phyloP scores from a whole-genome alignment of 1,140 invertebrate species.

The Leucophenga varia region DNA sequence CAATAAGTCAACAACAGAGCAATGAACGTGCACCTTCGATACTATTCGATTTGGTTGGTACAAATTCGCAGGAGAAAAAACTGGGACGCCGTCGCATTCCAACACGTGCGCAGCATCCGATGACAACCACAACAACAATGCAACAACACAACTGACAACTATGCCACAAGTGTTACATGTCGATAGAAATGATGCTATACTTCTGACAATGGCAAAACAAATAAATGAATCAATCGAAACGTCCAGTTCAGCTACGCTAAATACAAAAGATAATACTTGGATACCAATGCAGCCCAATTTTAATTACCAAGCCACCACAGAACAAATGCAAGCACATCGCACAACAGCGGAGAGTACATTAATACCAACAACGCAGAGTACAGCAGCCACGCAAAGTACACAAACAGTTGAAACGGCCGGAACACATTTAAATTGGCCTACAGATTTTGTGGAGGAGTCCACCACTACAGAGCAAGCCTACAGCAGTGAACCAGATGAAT shows the following conservation, averaged over 20 bases:
- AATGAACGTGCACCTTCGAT: conserved; percentile 6
- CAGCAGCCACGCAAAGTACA: conserved; percentile 8
- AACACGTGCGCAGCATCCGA: no score
- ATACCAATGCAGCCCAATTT: conserved; percentile 31
- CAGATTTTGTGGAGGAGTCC: conserved; percentile 31
- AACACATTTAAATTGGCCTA: conserved; percentile 37
- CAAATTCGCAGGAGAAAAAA: no score
- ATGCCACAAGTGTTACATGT: conserved; percentile 17
- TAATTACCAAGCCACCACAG: conserved; percentile 30
- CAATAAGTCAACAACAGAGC: conserved; percentile 6
- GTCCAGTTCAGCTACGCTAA: conserved; percentile 10
- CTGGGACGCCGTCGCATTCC: conserved; percentile 26
- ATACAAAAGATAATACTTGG: conserved; percentile 31
- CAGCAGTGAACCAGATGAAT: conserved; percentile 24
- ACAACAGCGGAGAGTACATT: conserved; percentile 14
- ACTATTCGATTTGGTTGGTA: no score
- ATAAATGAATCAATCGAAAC: conserved; percentile 38
- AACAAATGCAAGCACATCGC: conserved; percentile 11
- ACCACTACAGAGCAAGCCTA: conserved; percentile 21
- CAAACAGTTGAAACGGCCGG: conserved; percentile 20
- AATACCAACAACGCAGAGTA: neutral
- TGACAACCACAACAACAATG: no score
- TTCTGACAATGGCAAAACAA: conserved; percentile 32
- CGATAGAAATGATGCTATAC: conserved; percentile 16
- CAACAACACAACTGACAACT: neutral